Conservation (phyloP, 2,113 vertebrate genomes). For the Aegithalos caudatus region DNA sequence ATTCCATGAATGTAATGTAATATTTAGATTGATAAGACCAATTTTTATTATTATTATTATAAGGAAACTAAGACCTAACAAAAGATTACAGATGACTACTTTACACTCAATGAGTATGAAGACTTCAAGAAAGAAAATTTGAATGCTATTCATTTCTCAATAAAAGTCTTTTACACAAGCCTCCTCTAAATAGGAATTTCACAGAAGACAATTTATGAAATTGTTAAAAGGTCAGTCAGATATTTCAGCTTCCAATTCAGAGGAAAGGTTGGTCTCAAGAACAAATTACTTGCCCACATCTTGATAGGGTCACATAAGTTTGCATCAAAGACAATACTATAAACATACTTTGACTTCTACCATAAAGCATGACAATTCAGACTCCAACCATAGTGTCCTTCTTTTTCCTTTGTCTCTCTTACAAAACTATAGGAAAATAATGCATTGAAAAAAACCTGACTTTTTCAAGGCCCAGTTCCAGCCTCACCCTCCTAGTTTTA, state of each 20-base stretch:
- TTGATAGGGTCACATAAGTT: neutral
- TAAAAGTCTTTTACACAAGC: neutral
- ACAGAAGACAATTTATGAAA: neutral
- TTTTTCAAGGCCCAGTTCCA: neutral
- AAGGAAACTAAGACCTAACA: neutral
- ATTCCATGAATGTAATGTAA: neutral
- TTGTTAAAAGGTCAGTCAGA: neutral
- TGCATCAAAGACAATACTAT: neutral
- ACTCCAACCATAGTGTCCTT: neutral
- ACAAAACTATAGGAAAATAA: neutral
- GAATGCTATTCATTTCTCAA: neutral
- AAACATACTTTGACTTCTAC: neutral
- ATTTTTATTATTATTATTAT: neutral
- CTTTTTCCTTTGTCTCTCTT: neutral
- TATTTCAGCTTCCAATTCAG: neutral
- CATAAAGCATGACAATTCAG: neutral
- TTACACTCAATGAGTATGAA: neutral
- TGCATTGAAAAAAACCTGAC: neutral
- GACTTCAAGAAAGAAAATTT: neutral
- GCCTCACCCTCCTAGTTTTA: rapidly evolving
- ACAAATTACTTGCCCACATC: neutral
- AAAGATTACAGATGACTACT: neutral
- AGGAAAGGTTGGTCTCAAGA: neutral
- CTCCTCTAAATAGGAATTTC: neutral
- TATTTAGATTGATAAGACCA: neutral